phyloP scores from a whole-genome alignment of 1,140 invertebrate species.

The Mycetomoellerius zeteki region DNA sequence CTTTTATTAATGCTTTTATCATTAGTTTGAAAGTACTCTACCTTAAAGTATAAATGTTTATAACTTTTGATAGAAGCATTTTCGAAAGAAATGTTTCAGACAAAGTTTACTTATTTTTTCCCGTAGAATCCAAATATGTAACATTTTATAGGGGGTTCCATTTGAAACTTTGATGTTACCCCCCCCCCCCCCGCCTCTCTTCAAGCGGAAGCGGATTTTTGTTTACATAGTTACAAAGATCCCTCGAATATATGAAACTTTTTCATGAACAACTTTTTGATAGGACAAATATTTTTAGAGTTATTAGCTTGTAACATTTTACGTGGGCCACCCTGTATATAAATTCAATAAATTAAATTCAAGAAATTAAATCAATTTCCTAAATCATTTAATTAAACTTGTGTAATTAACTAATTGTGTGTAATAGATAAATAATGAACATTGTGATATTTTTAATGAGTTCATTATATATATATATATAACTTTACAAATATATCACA shows the following conservation, averaged over 20 bases:
- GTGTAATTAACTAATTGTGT: background rate
- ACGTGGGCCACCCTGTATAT: background rate
- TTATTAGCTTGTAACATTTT: background rate
- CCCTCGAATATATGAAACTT: background rate
- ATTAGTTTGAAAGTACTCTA: background rate
- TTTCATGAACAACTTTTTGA: background rate
- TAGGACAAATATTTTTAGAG: background rate
- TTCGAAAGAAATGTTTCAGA: no score
- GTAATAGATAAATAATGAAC: background rate
- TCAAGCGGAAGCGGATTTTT: background rate
- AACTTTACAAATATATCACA: no score
- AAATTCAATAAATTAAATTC: no score
- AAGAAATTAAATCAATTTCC: background rate
- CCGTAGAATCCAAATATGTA: no score
- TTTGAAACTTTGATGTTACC: constrained; percentile 2
- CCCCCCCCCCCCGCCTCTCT: no score
- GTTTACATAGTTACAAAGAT: background rate
- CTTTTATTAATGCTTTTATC: no score
- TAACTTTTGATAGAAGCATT: constrained; percentile 9
- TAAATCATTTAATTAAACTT: background rate
- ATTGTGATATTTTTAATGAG: background rate
- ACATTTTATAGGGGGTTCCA: background rate
- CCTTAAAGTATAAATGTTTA: constrained; percentile 1
- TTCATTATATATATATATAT: no score
- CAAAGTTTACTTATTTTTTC: no score